Conservation (phyloP, 2,888 invertebrate species). For the Epinotia demarniana region DNA sequence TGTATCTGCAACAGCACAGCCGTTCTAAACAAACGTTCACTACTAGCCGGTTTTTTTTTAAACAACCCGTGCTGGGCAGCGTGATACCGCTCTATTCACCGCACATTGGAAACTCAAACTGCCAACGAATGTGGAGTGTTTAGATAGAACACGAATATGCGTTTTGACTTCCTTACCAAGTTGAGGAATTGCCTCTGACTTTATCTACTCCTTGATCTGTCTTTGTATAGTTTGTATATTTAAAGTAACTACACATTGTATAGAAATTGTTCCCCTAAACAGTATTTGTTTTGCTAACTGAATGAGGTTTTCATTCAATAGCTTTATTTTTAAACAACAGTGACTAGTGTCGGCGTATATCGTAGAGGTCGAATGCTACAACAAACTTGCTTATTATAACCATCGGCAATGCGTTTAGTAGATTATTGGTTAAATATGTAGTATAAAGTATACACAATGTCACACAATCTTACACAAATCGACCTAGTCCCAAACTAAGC, state of each 20-base stretch:
- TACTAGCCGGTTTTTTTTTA: constrained; percentile 5
- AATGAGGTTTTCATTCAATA: constrained; percentile 35
- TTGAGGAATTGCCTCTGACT: not conserved
- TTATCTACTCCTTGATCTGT: constrained; percentile 1
- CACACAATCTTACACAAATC: too few relatives aligned
- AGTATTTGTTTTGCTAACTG: constrained; percentile 32
- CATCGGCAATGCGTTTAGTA: not conserved
- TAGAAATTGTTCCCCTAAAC: constrained; percentile 9
- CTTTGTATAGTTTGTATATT: not conserved
- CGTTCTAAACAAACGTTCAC: not conserved
- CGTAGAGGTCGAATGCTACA: not conserved
- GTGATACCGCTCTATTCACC: constrained; percentile 18
- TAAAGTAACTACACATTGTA: constrained; percentile 1
- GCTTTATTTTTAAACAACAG: constrained; percentile 41
- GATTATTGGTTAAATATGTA: not conserved
- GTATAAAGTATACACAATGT: too few relatives aligned
- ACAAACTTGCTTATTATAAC: not conserved
- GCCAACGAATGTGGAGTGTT: constrained; percentile 35
- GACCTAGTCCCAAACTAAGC: too few relatives aligned
- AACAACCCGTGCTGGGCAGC: not conserved
- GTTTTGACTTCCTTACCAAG: not conserved
- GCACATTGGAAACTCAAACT: constrained; percentile 12
- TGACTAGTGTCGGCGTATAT: constrained; percentile 17
- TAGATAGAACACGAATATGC: constrained; percentile 25
- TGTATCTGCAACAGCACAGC: not conserved